Evolutionary conservation across 2,888 invertebrate genomes (phyloP).

Genomic region (Mimachlamys varia): DNA sequence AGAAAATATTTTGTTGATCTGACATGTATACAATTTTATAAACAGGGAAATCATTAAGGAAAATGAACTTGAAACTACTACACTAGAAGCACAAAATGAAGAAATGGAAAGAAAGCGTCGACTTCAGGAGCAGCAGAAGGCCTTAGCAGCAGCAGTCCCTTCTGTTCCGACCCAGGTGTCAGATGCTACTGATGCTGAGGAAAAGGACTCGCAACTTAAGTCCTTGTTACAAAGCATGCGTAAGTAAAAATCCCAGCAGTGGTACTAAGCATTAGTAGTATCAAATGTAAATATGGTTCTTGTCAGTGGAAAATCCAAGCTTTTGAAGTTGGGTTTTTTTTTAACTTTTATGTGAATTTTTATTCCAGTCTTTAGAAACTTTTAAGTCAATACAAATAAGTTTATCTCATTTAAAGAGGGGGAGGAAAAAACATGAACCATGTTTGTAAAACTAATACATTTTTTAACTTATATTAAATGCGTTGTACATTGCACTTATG

Average conservation of each 20-base stretch:
- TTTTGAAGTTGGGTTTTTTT: too few relatives aligned
- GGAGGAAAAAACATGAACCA: too few relatives aligned
- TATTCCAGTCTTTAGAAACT: too few relatives aligned
- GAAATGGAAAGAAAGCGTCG: constrained; percentile 89
- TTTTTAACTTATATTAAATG: too few relatives aligned
- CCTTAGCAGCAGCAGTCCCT: constrained; percentile 59
- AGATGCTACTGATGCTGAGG: constrained; percentile 53
- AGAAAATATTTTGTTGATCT: too few relatives aligned
- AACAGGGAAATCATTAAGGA: constrained; percentile 95
- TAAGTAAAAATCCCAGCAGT: not conserved
- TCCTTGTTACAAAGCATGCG: constrained; percentile 76
- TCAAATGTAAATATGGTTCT: too few relatives aligned
- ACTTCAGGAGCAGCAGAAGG: constrained; percentile 81
- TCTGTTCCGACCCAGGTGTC: constrained; percentile 44
- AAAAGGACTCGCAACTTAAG: constrained; percentile 78
- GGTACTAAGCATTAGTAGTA: too few relatives aligned
- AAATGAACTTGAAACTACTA: constrained; percentile 95
- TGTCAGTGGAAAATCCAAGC: too few relatives aligned
- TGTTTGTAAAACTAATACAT: too few relatives aligned
- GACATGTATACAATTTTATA: not conserved
- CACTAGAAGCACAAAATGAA: constrained; percentile 94
- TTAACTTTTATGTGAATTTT: too few relatives aligned
- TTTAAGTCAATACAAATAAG: too few relatives aligned
- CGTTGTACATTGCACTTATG: not conserved
- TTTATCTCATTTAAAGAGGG: too few relatives aligned